These are phyloP conservation scores for Stenodera caucasica DNA, from an alignment of 2,888 invertebrate species.

Conservation along the genomic window DNA sequence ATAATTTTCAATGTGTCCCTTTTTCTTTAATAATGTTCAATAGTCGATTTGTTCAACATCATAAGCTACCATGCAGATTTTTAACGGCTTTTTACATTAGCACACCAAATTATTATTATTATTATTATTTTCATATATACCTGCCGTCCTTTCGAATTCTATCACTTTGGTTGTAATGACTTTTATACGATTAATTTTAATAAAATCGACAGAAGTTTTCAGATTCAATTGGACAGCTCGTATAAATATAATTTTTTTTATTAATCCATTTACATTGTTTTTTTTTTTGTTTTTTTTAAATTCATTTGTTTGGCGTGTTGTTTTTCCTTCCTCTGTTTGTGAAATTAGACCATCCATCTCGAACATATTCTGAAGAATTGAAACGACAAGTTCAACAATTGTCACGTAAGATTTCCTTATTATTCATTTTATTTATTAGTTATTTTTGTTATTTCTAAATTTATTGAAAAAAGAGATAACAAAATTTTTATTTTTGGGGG, in stretches of 20 bases:
- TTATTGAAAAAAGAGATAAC: not conserved
- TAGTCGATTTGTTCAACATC: not conserved
- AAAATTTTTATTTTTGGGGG: not conserved
- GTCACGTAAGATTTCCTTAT: conserved; percentile 50
- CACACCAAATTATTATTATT: not conserved
- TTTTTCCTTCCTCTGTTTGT: conserved; percentile 39
- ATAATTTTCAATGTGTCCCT: not conserved
- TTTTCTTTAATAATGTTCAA: not conserved
- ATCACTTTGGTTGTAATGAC: not conserved
- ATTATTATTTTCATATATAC: not conserved
- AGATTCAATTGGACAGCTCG: not conserved
- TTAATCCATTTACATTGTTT: conserved; percentile 6
- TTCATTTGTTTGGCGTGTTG: conserved; percentile 31
- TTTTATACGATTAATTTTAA: no score
- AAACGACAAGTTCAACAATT: conserved; percentile 50
- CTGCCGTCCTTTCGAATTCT: not conserved
- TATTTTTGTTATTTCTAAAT: conserved; percentile 12
- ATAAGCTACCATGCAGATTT: not conserved
- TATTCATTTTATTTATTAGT: conserved; percentile 30
- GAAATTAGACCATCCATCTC: conserved; percentile 48
- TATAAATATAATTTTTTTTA: not conserved
- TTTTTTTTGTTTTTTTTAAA: conserved; percentile 30
- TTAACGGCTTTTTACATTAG: not conserved
- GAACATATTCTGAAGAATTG: conserved; percentile 53
- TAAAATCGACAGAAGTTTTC: not conserved